Percentiles rank a stretch among this genome's conserved stretches.
These are phyloP conservation scores for Drosophila algonquin DNA, from an alignment of 2,888 invertebrate genomes.

Conservation along the genomic window DNA sequence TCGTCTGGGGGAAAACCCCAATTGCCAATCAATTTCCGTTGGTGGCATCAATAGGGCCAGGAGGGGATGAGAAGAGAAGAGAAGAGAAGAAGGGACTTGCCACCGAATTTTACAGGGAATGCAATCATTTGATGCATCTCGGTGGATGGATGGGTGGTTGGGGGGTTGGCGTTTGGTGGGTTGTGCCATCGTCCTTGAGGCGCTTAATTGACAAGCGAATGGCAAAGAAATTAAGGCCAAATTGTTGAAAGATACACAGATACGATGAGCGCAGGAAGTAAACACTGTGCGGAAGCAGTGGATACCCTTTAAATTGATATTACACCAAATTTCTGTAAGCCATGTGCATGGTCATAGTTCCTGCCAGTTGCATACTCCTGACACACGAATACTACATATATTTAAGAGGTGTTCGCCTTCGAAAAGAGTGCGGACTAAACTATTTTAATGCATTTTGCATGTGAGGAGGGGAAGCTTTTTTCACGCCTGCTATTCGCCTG, in stretches of 20 bases:
- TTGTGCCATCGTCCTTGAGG: slow-evolving; percentile 53
- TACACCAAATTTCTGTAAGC: no score
- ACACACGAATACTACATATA: no score
- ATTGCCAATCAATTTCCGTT: neutral
- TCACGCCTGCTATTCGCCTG: slow-evolving; percentile 17
- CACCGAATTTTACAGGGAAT: neutral
- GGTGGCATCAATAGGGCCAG: neutral
- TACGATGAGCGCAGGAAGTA: neutral
- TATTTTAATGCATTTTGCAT: slow-evolving; percentile 63
- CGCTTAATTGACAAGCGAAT: slow-evolving; percentile 71
- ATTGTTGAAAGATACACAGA: slow-evolving; percentile 12
- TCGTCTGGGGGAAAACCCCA: neutral
- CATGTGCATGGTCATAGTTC: no score
- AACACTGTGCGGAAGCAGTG: neutral
- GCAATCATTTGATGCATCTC: slow-evolving; percentile 31
- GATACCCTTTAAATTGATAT: neutral
- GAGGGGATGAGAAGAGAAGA: no score
- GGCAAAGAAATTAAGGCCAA: slow-evolving; percentile 61
- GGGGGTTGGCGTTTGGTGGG: neutral
- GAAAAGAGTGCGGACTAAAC: slow-evolving; percentile 29
- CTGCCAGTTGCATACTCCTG: no score
- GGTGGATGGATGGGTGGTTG: neutral
- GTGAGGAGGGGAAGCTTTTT: slow-evolving; percentile 20
- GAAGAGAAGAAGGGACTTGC: neutral
- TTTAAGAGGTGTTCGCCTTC: neutral